Conservation (phyloP, 2,888 invertebrate species). For the Spodoptera exigua region DNA sequence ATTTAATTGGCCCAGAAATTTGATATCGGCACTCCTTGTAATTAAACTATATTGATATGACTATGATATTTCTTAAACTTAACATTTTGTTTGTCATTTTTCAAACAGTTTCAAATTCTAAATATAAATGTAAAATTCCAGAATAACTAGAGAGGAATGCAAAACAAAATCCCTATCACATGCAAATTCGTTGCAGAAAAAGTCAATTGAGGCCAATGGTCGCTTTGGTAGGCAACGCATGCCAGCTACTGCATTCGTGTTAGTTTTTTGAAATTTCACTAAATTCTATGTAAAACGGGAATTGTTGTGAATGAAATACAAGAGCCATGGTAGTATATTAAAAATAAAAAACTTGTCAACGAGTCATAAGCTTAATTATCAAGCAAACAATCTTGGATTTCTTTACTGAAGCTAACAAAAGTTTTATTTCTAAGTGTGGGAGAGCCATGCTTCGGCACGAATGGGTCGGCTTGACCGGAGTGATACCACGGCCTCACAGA, state of each 20-base stretch:
- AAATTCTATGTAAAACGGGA: constrained; percentile 5
- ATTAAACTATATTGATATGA: too few species aligned
- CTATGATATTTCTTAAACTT: not conserved
- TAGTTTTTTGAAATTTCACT: constrained; percentile 19
- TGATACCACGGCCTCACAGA: too few species aligned
- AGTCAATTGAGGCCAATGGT: constrained; percentile 31
- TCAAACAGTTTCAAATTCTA: not conserved
- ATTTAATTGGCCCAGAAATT: too few species aligned
- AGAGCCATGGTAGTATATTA: not conserved
- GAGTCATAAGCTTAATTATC: too few species aligned
- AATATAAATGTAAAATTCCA: constrained; percentile 15
- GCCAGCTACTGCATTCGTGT: constrained; percentile 10
- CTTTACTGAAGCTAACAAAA: too few species aligned
- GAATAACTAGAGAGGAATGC: constrained; percentile 14
- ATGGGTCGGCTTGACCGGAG: too few species aligned
- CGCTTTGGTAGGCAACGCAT: constrained; percentile 32
- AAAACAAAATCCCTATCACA: constrained; percentile 31
- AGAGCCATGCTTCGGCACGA: too few species aligned
- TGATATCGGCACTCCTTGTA: too few species aligned
- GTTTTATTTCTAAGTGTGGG: too few species aligned
- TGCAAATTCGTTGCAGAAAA: constrained; percentile 40
- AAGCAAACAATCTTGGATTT: too few species aligned
- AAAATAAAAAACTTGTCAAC: not conserved
- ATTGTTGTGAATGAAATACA: not conserved
- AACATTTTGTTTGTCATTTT: not conserved